Evolutionary conservation across 2,113 vertebrate species (phyloP).

Genomic region (Stegostoma tigrinum): DNA sequence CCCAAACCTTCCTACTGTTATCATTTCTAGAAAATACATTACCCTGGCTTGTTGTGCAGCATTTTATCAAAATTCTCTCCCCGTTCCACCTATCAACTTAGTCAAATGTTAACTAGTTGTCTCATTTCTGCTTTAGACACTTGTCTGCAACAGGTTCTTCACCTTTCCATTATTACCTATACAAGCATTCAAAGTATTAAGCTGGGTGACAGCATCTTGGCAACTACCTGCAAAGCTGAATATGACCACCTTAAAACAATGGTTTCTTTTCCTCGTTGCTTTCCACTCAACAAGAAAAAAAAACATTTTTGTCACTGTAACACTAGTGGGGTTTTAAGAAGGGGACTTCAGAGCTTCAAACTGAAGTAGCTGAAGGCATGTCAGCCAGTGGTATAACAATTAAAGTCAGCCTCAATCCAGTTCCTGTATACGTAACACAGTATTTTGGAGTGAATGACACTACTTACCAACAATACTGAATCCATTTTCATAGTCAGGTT

Average conservation of each 20-base stretch:
- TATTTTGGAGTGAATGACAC: background rate
- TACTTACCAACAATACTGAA: constrained; percentile 83
- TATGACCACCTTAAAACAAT: background rate
- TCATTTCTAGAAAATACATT: background rate
- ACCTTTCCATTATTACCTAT: background rate
- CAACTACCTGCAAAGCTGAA: background rate
- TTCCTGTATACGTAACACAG: background rate
- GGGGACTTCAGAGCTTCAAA: background rate
- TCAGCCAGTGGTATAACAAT: no score
- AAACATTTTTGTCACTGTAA: background rate
- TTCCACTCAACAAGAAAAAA: background rate
- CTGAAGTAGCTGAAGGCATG: background rate
- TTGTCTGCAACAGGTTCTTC: background rate
- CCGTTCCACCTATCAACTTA: background rate
- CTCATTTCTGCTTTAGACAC: background rate
- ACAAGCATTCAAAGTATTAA: background rate
- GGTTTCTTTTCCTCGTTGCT: background rate
- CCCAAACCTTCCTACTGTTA: background rate
- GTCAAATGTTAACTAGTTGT: background rate
- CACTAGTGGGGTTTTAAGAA: background rate
- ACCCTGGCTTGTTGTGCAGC: background rate
- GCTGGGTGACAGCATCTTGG: background rate
- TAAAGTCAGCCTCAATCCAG: background rate
- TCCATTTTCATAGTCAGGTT: constrained; percentile 80
- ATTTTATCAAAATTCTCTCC: background rate